Conservation (phyloP, 2,888 invertebrate species). For the Harpalus rufipes region DNA sequence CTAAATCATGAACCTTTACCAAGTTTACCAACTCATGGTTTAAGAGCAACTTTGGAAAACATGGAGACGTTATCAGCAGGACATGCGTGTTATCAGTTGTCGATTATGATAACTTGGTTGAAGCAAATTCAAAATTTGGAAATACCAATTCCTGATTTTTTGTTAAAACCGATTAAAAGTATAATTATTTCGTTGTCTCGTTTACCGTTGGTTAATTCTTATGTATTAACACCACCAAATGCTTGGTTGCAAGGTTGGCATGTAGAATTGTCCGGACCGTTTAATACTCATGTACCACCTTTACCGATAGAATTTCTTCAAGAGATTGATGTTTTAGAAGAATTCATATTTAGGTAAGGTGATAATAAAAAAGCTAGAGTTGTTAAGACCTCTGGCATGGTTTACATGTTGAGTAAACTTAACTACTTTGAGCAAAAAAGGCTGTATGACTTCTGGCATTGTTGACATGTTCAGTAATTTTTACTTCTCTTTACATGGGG, state of each 20-base stretch:
- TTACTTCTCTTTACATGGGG: too few relatives aligned
- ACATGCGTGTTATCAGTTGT: constrained; percentile 77
- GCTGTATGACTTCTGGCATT: too few relatives aligned
- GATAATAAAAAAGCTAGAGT: not conserved
- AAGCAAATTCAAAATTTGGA: constrained; percentile 73
- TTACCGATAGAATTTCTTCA: constrained; percentile 87
- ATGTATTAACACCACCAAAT: constrained; percentile 82
- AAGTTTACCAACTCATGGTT: constrained; percentile 73
- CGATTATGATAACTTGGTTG: constrained; percentile 78
- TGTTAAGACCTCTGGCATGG: not conserved
- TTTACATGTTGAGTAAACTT: too few relatives aligned
- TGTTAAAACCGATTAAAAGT: constrained; percentile 76
- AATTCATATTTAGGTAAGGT: constrained; percentile 89
- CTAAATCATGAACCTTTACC: constrained; percentile 75
- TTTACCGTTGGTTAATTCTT: constrained; percentile 82
- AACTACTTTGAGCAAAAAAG: not conserved
- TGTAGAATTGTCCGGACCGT: constrained; percentile 78
- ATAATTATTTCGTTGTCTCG: constrained; percentile 80
- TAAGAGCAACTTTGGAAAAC: constrained; percentile 74
- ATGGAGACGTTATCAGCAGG: constrained; percentile 75
- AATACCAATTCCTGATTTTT: constrained; percentile 76
- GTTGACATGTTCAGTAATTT: too few relatives aligned
- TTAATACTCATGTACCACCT: constrained; percentile 77
- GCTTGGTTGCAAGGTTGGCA: constrained; percentile 83
- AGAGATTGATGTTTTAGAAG: constrained; percentile 90